Base-by-base conservation (phyloP, 2,888 invertebrate genomes). In the Phytoseiulus persimilis region DNA sequence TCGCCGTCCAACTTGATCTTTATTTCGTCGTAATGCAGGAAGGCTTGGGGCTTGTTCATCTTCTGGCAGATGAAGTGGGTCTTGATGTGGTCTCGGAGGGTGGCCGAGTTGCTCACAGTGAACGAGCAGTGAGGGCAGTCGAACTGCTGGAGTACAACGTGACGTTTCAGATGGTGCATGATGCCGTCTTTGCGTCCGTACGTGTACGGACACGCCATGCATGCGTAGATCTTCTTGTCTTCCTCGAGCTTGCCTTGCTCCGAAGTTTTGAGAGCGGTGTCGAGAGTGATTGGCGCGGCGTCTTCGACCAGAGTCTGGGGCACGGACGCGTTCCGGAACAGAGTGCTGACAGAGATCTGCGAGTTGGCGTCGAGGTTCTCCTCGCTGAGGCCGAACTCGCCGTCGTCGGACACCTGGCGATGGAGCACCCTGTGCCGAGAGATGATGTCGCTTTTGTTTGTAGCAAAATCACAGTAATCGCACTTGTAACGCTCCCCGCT, bases 101-200 rank as follows among this genome's bases (percentile, higher is more conserved):
- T 95, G 92, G 95, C 95, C 90, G 95, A 95, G 91, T 96, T 95
- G 3, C 95, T 94, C 39, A 95, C 95, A 33, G 95, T 95, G 92
- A 96, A 95, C 93, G 96, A 96, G 93, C 97, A 97, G 92, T 95
- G 95, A 32, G 95, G 94, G 93, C 97, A 97, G 91, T 95, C 94
- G 92, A 95, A 95, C 90, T 94, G 94, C 89, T 94, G 95, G 6
- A 94, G 94, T 18, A 95, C 93, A 92, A 95, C 94, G 92, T 97
- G 97, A 90, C 95, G 94, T 92, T 95, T 95, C 91, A 95, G 94
- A 92, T 97, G 97, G 92, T 95, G 95, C 91, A 95, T 95, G 32
- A 96, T 94, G 1, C 95, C 95, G 91, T 96, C 95, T 91, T 95
- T 94, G 23, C 96, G 94, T 90, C 94, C 94, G 92, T 95, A 95